These are phyloP conservation scores for Pentalonia nigronervosa DNA, from an alignment of 1,140 invertebrate species.

Conservation along the genomic window DNA sequence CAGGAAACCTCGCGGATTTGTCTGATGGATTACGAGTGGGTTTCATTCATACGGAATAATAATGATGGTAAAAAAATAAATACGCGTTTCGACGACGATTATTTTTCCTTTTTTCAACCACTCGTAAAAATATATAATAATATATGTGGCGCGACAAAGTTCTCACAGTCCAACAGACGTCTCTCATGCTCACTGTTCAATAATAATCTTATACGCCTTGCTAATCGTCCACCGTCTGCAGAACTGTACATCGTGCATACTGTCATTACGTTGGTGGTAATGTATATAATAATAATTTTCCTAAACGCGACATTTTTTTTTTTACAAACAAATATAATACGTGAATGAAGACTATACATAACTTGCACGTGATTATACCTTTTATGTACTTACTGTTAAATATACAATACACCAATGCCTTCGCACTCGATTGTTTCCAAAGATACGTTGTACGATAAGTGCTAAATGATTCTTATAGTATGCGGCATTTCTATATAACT, in stretches of 20 bases:
- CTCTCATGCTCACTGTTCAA: background rate
- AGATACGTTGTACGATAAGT: slow-evolving; percentile 5
- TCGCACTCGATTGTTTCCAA: background rate
- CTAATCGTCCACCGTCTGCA: background rate
- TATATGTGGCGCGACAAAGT: background rate
- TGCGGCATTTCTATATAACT: background rate
- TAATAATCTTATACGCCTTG: background rate
- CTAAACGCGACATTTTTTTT: background rate
- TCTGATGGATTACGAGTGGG: slow-evolving; percentile 41
- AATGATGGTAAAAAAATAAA: slow-evolving; percentile 44
- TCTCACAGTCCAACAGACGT: slow-evolving; percentile 17
- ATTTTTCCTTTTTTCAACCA: background rate
- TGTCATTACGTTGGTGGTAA: background rate
- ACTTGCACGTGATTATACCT: background rate
- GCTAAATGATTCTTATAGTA: background rate
- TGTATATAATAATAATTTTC: slow-evolving; percentile 2
- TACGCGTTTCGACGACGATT: slow-evolving; percentile 37
- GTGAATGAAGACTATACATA: background rate
- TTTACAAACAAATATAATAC: background rate
- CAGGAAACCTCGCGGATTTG: slow-evolving; percentile 28
- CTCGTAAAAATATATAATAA: slow-evolving; percentile 4
- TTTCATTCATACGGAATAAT: slow-evolving; percentile 36
- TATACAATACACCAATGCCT: background rate
- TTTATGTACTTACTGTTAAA: background rate
- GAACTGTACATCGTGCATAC: background rate